Evolutionary conservation across 2,797 vertebrate genomes (phyloP), one percentile per base, ranked within the genome.

Genomic region (Typhlichthys eigenmanni): DNA sequence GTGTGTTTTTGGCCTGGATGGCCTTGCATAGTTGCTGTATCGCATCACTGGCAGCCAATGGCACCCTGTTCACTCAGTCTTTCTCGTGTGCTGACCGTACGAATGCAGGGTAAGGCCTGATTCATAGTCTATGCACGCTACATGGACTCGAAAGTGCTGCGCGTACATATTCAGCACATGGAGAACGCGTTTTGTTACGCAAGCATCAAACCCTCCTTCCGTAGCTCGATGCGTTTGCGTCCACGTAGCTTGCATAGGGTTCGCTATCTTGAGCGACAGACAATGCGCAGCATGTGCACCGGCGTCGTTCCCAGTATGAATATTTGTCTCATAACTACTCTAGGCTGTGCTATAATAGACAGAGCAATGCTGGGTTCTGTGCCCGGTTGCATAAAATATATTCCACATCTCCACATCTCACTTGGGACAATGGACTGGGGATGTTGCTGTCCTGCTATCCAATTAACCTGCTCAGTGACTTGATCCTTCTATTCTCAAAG

Each of bases 291-390:
- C 38, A 43, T 9, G 9, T 43, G 8, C 9, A 43, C 8, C 9
- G 16, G 47, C 43, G 11, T 53, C 14, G 29, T 46, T 64, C 49
- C 63, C 66, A 66, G 69, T 72, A 53, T 43, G 43, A 29, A 63
- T 32, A 49, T 64, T 19, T 66, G 43, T 59, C 49, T 62, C 32
- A 62, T 38, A 51, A 59, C 34, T 43, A 43, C 38, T 11, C 3
- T 14, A 29, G 19, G 49, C n/a, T 64, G 34, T 67, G 65, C 67
- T 60, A 43, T 19, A 29, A 4, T 29, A 55, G 17, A 58, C 2
- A 48, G 19, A 64, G 19, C 2, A 5, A 34, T 50, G 29, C 50
- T 70, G 64, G 47, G 45, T 47, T n/a, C 14, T 48, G 12, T 60
- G 19, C 32, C n/a, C 47, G 14, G 8, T 66, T 73, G 60, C 47